Evolutionary conservation across 2,888 invertebrate genomes (phyloP), one percentile per base, ranked within the genome.

Genomic region (Maniola hyperantus): DNA sequence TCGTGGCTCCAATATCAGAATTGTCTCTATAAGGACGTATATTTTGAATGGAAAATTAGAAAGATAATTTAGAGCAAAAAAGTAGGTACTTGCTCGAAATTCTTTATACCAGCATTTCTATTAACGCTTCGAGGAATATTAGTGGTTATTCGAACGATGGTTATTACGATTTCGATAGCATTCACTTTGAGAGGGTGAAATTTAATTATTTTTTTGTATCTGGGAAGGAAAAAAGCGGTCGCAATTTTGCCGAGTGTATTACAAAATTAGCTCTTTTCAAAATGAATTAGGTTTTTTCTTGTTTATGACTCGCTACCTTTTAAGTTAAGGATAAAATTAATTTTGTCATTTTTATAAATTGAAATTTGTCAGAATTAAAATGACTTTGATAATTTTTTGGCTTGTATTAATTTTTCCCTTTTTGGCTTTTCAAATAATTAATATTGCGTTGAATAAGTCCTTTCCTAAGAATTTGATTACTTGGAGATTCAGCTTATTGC

Each of bases 1-100:
- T 39, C 48, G n/a, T 55, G 33, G 64, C 39, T 18, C 44, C 59
- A 34, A 44, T 6, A 18, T 13, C 11, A 13, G 34, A 34, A 53
- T 44, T 59, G 59, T 53, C 59, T 53, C 13, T 57, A 57, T 48
- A 64, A 64, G 55, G 55, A 57, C 15, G 64, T 34, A 36, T 46
- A 44, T 46, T 57, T 46, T 55, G 48, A 65, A 65, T 65, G 33
- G 58, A 36, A 61, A 44, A 65, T 58, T 57, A 57, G 36, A 18
- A 55, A 36, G 59, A 59, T 58, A 57, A 39, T 39, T 39, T 39
- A 20, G 34, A 36, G 53, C 15, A n/a, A 26, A 34, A 51, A 46
- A 65, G 34, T n/a, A n/a, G n/a, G n/a, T 10, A 10, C 51, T 46
- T 51, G 34, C 18, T 53, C n/a, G 36, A 58, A 46, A 44, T 59